These are phyloP conservation scores for Zophobas morio DNA, from an alignment of 1,140 invertebrate species.

Conservation along the genomic window DNA sequence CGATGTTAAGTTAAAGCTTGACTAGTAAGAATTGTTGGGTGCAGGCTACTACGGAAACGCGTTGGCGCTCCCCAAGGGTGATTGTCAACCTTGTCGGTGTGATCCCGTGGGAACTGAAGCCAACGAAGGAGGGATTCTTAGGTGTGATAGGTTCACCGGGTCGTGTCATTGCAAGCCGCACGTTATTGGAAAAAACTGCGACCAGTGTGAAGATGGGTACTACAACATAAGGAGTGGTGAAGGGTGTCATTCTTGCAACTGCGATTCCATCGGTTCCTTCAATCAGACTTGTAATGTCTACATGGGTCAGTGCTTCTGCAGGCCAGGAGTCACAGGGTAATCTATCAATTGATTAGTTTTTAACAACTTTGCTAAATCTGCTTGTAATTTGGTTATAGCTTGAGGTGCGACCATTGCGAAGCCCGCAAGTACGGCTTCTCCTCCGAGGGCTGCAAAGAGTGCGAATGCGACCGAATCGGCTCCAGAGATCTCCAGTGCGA, in stretches of 20 bases:
- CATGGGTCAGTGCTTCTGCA: conserved; percentile 91
- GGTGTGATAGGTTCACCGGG: conserved; percentile 86
- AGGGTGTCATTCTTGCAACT: conserved; percentile 89
- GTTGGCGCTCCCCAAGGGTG: conserved; percentile 87
- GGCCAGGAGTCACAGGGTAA: conserved; percentile 87
- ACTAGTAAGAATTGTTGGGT: conserved; percentile 30
- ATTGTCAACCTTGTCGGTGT: conserved; percentile 92
- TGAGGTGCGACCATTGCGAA: conserved; percentile 87
- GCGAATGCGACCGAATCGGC: conserved; percentile 91
- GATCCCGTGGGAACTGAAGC: conserved; percentile 84
- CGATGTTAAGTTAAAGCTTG: neutral
- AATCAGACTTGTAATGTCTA: conserved; percentile 86
- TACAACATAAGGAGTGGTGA: conserved; percentile 87
- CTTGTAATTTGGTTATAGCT: conserved; percentile 64
- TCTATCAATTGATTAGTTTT: neutral
- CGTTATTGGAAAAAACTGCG: conserved; percentile 90
- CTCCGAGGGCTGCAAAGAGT: conserved; percentile 85
- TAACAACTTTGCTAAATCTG: neutral
- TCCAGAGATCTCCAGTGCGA: conserved; percentile 89
- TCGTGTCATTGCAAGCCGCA: conserved; percentile 90
- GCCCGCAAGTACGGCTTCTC: conserved; percentile 93
- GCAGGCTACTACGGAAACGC: conserved; percentile 90
- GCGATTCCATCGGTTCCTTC: conserved; percentile 87
- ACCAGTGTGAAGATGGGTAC: conserved; percentile 89
- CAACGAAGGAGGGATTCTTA: conserved; percentile 76